phyloP scores from a whole-genome alignment of 1,140 invertebrate species.

The Heliconius eleuchia region DNA sequence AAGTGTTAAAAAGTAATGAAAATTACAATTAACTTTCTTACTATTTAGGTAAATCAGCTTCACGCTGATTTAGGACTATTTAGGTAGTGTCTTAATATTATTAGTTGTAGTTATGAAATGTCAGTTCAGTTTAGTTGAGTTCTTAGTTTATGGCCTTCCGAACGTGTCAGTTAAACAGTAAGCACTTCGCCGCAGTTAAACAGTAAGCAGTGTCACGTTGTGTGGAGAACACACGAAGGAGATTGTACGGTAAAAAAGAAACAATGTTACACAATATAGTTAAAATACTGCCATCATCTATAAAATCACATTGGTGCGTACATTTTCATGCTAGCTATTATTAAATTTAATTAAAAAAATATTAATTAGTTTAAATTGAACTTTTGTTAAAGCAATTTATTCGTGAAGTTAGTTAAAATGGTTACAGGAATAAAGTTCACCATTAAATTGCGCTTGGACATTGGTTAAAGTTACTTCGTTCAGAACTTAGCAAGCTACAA shows the following conservation, averaged over 20 bases:
- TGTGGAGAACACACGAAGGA: too few relatives aligned
- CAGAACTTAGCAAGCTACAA: conserved; percentile 5
- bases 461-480: not conserved
- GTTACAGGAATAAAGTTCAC: not conserved
- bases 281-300: too few relatives aligned
- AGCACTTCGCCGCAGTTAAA: too few relatives aligned
- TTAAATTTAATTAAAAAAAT: not conserved
- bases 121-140: too few relatives aligned
- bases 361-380: not conserved
- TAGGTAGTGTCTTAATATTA: not conserved
- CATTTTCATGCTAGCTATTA: not conserved
- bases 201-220: too few relatives aligned
- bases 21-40: not conserved
- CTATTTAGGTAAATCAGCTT: too few relatives aligned
- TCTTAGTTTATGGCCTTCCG: too few relatives aligned
- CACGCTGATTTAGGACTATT: too few relatives aligned
- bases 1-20: not conserved
- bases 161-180: too few relatives aligned
- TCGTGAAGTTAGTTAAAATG: conserved; percentile 2
- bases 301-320: not conserved
- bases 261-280: too few relatives aligned
- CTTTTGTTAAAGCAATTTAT: not conserved
- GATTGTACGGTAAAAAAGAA: too few relatives aligned
- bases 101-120: too few relatives aligned
- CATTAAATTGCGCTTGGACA: conserved; percentile 1